Evolutionary conservation across 2,888 invertebrate genomes (phyloP).

Genomic region (Oeneis ivallda): DNA sequence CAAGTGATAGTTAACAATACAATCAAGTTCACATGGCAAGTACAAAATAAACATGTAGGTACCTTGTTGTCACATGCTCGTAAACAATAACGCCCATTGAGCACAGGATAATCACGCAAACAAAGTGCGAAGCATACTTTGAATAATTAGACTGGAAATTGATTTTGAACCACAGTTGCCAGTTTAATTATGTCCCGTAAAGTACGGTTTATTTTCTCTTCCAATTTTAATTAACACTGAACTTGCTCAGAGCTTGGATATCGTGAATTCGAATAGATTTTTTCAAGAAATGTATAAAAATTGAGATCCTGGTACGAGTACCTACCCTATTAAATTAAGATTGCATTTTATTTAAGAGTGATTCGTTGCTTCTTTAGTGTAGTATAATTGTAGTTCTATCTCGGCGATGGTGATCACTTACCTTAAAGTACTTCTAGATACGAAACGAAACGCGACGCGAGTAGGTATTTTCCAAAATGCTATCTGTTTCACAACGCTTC

Average conservation of each 20-base stretch:
- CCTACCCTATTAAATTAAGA: background rate
- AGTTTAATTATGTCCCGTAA: conserved; percentile 15
- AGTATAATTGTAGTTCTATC: background rate
- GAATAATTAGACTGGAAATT: conserved; percentile 20
- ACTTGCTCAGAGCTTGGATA: conserved; percentile 7
- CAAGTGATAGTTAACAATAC: too few species aligned
- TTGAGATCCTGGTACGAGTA: background rate
- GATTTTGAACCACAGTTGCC: conserved; percentile 18
- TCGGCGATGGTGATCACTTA: too few species aligned
- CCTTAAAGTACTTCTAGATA: too few species aligned
- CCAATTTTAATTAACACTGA: conserved; percentile 18
- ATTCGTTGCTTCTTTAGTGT: background rate
- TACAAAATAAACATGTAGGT: background rate
- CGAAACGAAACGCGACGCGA: too few species aligned
- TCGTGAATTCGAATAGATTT: background rate
- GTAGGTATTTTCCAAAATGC: too few species aligned
- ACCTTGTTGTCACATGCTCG: background rate
- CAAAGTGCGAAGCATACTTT: conserved; percentile 2
- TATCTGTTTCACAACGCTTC: too few species aligned
- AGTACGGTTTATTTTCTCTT: conserved; percentile 16
- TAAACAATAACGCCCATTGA: background rate
- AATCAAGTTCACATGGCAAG: background rate
- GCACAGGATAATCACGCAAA: background rate
- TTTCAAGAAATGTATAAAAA: background rate
- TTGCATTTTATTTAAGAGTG: background rate